These are phyloP conservation scores for Ryuthela nishihirai DNA, from an alignment of 2,888 invertebrate species.

Conservation along the genomic window DNA sequence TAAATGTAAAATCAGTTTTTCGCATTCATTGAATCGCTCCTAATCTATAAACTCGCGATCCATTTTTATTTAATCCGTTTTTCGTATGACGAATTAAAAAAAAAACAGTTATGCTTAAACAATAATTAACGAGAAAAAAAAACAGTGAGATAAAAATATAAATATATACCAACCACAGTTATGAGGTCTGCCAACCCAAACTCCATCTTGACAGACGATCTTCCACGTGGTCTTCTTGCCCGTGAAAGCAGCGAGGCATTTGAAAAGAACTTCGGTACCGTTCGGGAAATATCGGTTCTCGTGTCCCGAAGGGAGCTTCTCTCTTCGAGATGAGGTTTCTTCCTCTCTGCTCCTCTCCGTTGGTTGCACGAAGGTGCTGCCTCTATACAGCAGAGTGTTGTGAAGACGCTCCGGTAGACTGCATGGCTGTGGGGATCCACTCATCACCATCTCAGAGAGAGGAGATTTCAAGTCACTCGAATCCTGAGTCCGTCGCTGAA, in stretches of 20 bases:
- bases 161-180: slow-evolving; percentile 63
- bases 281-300: slow-evolving; percentile 58
- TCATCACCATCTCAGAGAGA: too few species aligned
- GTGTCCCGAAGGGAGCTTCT: slow-evolving; percentile 1
- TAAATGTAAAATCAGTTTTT: too few species aligned
- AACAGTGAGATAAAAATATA: too few species aligned
- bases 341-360: not conserved
- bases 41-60: too few species aligned
- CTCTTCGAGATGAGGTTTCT: not conserved
- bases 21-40: too few species aligned
- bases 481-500: too few species aligned
- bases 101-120: too few species aligned
- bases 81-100: too few species aligned
- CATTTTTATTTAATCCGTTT: too few species aligned
- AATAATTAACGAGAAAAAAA: too few species aligned
- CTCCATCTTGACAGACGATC: slow-evolving; percentile 76
- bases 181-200: slow-evolving; percentile 75
- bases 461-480: too few species aligned
- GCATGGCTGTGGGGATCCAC: slow-evolving; percentile 6
- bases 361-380: slow-evolving; percentile 30
- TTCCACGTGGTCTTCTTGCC: slow-evolving; percentile 79
- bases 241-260: slow-evolving; percentile 70
- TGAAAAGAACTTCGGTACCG: slow-evolving; percentile 76
- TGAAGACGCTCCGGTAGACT: slow-evolving; percentile 28
- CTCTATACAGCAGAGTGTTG: slow-evolving; percentile 24